Conservation (phyloP, 2,888 invertebrate species). For the Drosophila koepferae region DNA sequence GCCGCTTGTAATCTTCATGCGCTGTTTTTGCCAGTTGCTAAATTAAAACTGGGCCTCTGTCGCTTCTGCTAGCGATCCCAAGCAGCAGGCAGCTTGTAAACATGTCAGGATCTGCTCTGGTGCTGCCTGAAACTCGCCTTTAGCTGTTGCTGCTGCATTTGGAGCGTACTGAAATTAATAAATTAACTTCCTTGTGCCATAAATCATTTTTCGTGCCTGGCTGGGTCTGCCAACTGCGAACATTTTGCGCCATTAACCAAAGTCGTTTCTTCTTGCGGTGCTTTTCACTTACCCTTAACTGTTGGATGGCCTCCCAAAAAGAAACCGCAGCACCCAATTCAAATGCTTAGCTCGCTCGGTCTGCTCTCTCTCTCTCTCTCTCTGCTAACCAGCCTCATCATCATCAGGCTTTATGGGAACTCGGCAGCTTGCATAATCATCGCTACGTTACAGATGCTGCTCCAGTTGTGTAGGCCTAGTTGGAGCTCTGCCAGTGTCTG, state of each 20-base stretch:
- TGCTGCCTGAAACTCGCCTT: slow-evolving; percentile 26
- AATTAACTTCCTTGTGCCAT: slow-evolving; percentile 80
- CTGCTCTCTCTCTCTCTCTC: neutral
- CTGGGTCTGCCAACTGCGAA: slow-evolving; percentile 69
- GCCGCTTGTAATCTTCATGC: slow-evolving; percentile 57
- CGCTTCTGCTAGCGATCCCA: slow-evolving; percentile 40
- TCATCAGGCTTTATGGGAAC: slow-evolving; percentile 44
- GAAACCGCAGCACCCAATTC: slow-evolving; percentile 46
- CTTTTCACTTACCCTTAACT: slow-evolving; percentile 79
- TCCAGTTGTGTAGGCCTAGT: slow-evolving; percentile 72
- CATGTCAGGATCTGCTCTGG: slow-evolving; percentile 41
- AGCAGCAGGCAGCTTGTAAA: slow-evolving; percentile 64
- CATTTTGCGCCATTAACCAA: slow-evolving; percentile 80
- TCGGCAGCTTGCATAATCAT: slow-evolving; percentile 67
- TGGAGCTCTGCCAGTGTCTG: slow-evolving; percentile 59
- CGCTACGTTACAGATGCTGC: slow-evolving; percentile 66
- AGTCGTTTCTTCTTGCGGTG: slow-evolving; percentile 74
- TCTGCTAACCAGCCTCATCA: slow-evolving; percentile 39
- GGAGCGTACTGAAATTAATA: slow-evolving; percentile 73
- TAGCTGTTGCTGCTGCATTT: slow-evolving; percentile 27
- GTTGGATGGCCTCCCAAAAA: slow-evolving; percentile 10
- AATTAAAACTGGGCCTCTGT: slow-evolving; percentile 58
- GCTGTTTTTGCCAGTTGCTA: slow-evolving; percentile 53
- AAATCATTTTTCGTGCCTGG: slow-evolving; percentile 72
- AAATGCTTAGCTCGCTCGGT: slow-evolving; percentile 23